phyloP scores from a whole-genome alignment of 1,140 invertebrate genomes.

The Zaprionus lachaisei region DNA sequence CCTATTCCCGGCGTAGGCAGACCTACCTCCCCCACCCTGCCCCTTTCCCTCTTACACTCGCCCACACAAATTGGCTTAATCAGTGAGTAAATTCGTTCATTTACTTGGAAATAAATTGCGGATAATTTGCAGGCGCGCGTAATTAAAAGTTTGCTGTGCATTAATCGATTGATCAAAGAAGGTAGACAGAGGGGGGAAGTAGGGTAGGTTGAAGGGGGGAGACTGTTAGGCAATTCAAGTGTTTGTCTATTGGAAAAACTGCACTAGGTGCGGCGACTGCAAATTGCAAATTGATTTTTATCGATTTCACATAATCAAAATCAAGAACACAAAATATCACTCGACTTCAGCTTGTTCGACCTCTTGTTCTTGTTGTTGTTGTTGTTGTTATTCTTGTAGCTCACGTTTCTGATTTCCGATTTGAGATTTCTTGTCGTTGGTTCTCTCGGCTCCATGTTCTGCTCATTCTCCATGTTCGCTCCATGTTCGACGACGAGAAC shows the following conservation, averaged over 20 bases:
- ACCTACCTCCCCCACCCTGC: not conserved
- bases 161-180: constrained; percentile 59
- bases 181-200: not conserved
- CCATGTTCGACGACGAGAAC: constrained; percentile 37
- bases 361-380: not conserved
- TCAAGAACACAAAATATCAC: constrained; percentile 73
- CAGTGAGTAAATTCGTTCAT: constrained; percentile 60
- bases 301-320: constrained; percentile 75
- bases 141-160: constrained; percentile 66
- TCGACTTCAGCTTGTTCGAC: constrained; percentile 53
- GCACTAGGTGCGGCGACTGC: constrained; percentile 49
- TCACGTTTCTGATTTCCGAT: constrained; percentile 64
- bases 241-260: constrained; percentile 10
- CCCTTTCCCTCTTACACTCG: not conserved
- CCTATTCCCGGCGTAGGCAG: not conserved
- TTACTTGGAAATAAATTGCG: constrained; percentile 60
- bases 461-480: not conserved
- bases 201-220: too few species aligned
- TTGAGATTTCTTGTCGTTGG: constrained; percentile 46
- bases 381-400: constrained; percentile 45
- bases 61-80: constrained; percentile 65
- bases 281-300: constrained; percentile 79
- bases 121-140: constrained; percentile 61
- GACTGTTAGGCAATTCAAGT: not conserved
- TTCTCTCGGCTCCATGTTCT: not conserved